phyloP scores from a whole-genome alignment of 2,797 vertebrate species.

The Lepus oiostolus region DNA sequence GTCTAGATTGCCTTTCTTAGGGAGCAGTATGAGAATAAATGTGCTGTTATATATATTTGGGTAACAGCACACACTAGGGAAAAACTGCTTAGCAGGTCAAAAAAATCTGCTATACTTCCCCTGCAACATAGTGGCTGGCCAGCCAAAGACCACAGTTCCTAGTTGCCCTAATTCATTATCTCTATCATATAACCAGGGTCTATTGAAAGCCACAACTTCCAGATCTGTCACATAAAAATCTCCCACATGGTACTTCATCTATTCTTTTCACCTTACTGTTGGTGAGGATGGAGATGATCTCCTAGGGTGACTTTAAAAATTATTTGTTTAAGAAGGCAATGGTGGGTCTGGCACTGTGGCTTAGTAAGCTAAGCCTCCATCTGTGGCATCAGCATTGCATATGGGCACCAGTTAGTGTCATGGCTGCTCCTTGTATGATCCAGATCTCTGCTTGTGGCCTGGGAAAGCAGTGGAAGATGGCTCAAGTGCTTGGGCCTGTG shows the following conservation, averaged over 20 bases:
- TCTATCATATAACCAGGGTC: not conserved
- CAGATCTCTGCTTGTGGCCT: no score
- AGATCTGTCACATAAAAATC: not conserved
- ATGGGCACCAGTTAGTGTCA: no score
- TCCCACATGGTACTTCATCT: not conserved
- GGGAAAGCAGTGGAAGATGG: no score
- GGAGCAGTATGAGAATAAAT: not conserved
- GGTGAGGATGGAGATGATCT: not conserved
- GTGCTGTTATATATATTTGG: not conserved
- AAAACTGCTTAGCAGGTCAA: not conserved
- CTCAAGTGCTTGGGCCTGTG: no score
- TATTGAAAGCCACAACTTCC: not conserved
- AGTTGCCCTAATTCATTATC: not conserved
- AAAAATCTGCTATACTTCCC: not conserved
- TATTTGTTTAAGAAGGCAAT: constrained; percentile 2
- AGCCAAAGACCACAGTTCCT: not conserved
- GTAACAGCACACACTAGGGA: not conserved
- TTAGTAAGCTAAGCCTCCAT: no score
- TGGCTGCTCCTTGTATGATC: no score
- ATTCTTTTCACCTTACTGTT: not conserved
- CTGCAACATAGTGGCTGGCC: not conserved
- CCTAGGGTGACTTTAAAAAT: not conserved
- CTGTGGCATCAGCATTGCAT: no score
- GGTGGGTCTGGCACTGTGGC: no score
- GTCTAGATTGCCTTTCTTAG: not conserved